Evolutionary conservation across 1,140 invertebrate genomes (phyloP).

Genomic region (Drosophila neocordata): DNA sequence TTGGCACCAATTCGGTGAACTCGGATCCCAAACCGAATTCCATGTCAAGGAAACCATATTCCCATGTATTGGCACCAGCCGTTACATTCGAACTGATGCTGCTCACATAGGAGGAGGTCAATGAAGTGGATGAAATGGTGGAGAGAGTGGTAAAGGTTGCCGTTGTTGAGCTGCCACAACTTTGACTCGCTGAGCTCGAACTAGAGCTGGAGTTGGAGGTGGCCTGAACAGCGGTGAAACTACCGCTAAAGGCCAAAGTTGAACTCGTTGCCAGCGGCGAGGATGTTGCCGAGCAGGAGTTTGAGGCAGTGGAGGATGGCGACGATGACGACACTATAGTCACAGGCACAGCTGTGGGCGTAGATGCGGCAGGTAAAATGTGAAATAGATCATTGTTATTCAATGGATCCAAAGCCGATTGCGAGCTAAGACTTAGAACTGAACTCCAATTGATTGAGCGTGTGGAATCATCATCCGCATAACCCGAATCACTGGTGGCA

Average conservation of each 20-base stretch:
- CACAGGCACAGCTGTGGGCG: constrained; percentile 74
- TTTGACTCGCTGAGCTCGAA: constrained; percentile 16
- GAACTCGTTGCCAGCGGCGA: constrained; percentile 6
- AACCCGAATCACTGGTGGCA: constrained; percentile 87
- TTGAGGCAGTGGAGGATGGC: constrained; percentile 10
- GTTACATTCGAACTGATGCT: constrained; percentile 70
- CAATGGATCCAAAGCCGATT: constrained; percentile 91
- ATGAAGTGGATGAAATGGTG: constrained; percentile 75
- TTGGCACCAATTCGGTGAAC: constrained; percentile 85
- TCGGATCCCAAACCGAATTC: constrained; percentile 84
- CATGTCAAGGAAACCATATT: constrained; percentile 83
- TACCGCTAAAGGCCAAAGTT: constrained; percentile 70
- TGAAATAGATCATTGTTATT: constrained; percentile 90
- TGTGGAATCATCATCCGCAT: constrained; percentile 89
- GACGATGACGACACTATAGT: constrained; percentile 36
- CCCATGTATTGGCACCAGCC: constrained; percentile 74
- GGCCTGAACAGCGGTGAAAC: constrained; percentile 64
- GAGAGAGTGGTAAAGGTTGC: constrained; percentile 77
- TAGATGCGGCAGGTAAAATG: constrained; percentile 70
- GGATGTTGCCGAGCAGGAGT: constrained; percentile 21
- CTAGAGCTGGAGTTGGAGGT: constrained; percentile 14
- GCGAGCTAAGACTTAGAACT: constrained; percentile 92
- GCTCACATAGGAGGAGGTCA: constrained; percentile 77
- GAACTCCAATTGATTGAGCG: constrained; percentile 95
- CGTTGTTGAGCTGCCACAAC: constrained; percentile 51